Base-by-base conservation (phyloP, 2,113 vertebrate species). In the Taxidea taxus region DNA sequence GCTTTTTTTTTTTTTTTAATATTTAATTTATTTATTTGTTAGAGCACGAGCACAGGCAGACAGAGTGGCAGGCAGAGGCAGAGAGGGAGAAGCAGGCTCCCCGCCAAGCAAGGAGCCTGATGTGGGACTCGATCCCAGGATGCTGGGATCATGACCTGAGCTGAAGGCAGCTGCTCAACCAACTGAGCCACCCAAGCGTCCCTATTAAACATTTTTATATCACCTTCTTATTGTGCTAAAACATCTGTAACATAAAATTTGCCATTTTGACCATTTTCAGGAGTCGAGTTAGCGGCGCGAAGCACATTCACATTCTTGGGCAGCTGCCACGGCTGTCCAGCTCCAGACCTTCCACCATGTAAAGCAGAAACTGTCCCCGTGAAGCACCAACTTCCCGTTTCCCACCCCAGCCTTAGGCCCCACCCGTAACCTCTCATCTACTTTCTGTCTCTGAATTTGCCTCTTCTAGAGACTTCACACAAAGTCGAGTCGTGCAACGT, bases 301-400 rank as follows among this genome's bases (percentile, higher is more conserved):
- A 18, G 39, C 10, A 5, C 6, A 15, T 20, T 27, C 87, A 7
- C 12, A 9, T 0, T 13, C 37, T 3, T 8, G 37, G 84, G 12
- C 4, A 9, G 1, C 16, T 6, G 0, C 7, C 29, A 6, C 27
- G 1, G 0, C 31, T 4, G 0, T 16, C 75, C 58, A 1, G 18
- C 14, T 83, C 51, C 29, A 58, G 54, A 42, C 16, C 58, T 29
- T 20, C 39, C 54, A 21, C 62, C 54, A 21, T 29, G 23, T 58
- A 37, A 29, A 47, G 15, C 2, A 0, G 54, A 42, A n/a, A 0
- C 58, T 21, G 25, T 18, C 31, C 62, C 64, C 8, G 2, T 39
- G 8, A 23, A 70, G 12, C 27, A n/a, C 8, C 2, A 37, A 4
- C 0, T 37, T 70, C 29, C 29, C 0, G 0, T n/a, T 20, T 8